Evolutionary conservation across 2,113 vertebrate species (phyloP), one percentile per base, ranked within the genome.

Genomic region (Mugil cephalus): DNA sequence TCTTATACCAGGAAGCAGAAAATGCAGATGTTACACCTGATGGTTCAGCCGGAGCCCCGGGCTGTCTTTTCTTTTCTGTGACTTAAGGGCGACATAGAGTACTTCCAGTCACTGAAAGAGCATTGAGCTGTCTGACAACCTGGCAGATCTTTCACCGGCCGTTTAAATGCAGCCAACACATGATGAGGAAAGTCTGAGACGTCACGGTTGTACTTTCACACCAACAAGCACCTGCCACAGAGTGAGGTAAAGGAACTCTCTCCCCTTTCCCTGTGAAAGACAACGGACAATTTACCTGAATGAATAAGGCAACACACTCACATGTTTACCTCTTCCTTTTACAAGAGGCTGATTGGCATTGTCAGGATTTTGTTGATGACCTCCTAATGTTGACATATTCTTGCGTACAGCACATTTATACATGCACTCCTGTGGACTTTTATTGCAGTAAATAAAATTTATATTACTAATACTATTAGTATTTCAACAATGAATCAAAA

Each of bases 11-110:
- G 42, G 42, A 10, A 58, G 34, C 18, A 47, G 11, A 21, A 47
- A 58, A 58, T 68, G 51, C 11, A 45, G 24, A 55, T 69, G 34
- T 40, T 40, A 14, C 17, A 17, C 38, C 53, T 21, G 10, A 17
- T 21, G 55, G 34, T 30, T 55, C 30, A 35, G 52, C 3, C 52
- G 36, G 15, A 1, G 36, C 14, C 5, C 12, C 30, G 21, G 13
- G 21, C 7, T 13, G 42, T 43, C 12, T 43, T 43, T 45, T 45
- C 9, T 12, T 50, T 4, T 21, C 17, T 50, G 47, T 30, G 24
- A 11, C 47, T 21, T 17, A 11, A 18, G 4, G 46, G n/a, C 18
- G n/a, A 21, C 8, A 4, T 10, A 10, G 4, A 50, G 46, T 9
- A 10, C 9, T 48, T 45, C 24, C 24, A 30, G 24, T 30, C 24